phyloP scores from a whole-genome alignment of 2,888 invertebrate genomes.

The Rotaria socialis region DNA sequence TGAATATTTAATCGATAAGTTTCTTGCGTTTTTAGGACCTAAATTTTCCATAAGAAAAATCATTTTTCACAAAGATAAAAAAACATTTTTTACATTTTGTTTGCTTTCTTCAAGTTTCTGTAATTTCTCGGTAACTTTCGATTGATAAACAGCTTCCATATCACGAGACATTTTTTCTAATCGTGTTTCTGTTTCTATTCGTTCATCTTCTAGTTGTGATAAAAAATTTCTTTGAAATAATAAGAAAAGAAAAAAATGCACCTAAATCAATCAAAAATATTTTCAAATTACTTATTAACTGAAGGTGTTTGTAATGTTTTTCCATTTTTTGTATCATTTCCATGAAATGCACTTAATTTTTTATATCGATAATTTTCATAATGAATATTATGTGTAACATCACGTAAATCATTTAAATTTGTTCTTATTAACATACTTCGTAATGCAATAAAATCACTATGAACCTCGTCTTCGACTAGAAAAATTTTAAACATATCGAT shows the following conservation, averaged over 20 bases:
- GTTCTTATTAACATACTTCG: conserved; percentile 90
- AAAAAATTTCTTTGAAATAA: conserved; percentile 39
- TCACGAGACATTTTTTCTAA: conserved; percentile 46
- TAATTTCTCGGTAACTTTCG: conserved; percentile 46
- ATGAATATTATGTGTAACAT: conserved; percentile 97
- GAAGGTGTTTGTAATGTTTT: neutral
- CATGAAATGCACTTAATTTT: conserved; percentile 64
- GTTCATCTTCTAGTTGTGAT: conserved; percentile 43
- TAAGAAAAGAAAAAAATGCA: neutral
- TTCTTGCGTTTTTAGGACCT: conserved; percentile 40
- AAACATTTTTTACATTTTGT: conserved; percentile 38
- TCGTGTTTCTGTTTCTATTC: conserved; percentile 42
- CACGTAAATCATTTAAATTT: conserved; percentile 91
- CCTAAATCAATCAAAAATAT: neutral
- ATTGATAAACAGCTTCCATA: conserved; percentile 46
- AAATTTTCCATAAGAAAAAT: neutral
- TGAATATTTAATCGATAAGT: conserved; percentile 42
- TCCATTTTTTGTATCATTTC: neutral
- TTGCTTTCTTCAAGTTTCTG: conserved; percentile 43
- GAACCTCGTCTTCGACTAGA: conserved; percentile 88
- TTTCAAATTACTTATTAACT: neutral
- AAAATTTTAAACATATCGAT: conserved; percentile 25
- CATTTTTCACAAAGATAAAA: no score
- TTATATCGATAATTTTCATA: conserved; percentile 97
- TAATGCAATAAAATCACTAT: conserved; percentile 95